These are phyloP conservation scores for Amia ocellicauda DNA, from an alignment of 2,113 vertebrate genomes.

Conservation along the genomic window DNA sequence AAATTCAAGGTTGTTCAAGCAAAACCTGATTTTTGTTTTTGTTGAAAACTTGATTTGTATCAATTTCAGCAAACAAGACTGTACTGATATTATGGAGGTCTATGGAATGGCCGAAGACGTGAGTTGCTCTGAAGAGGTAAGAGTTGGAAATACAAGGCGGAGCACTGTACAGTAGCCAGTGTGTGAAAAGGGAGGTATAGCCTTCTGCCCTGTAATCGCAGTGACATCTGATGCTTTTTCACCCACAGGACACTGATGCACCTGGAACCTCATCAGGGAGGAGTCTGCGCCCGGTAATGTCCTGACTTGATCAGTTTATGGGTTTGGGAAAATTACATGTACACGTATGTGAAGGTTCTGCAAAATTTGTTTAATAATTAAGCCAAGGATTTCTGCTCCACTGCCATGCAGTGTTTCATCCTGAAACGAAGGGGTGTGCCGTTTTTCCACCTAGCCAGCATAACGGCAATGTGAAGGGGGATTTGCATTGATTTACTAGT, in stretches of 20 bases:
- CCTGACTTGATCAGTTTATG: neutral
- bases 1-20: no score
- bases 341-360: neutral
- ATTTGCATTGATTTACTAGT: no score
- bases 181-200: neutral
- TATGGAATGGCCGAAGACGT: constrained; percentile 80
- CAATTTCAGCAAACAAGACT: constrained; percentile 74
- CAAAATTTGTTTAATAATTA: no score
- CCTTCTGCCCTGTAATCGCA: neutral
- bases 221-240: neutral
- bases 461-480: no score
- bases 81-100: constrained; percentile 83
- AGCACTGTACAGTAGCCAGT: neutral
- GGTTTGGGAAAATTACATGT: neutral
- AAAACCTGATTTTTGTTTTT: no score
- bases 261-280: constrained; percentile 80
- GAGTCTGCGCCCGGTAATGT: constrained; percentile 63
- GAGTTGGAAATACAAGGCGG: neutral
- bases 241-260: constrained; percentile 67
- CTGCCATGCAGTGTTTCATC: no score
- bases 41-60: neutral
- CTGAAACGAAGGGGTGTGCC: no score
- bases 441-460: no score
- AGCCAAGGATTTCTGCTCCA: no score
- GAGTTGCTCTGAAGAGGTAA: constrained; percentile 78